Conservation (phyloP, 1,140 invertebrate species). For the Drosophila prosaltans region DNA sequence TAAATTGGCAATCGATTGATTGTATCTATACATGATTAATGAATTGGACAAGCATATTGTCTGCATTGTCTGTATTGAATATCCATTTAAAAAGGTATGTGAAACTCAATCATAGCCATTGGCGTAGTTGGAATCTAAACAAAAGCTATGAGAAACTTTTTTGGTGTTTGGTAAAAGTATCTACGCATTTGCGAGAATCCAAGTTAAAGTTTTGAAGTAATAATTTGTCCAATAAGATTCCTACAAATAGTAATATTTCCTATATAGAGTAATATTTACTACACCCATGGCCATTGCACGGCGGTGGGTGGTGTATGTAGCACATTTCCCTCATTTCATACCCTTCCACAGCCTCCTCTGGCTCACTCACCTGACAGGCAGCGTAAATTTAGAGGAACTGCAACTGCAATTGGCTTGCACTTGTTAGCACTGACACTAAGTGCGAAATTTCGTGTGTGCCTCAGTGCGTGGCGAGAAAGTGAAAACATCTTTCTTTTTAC, state of each 20-base stretch:
- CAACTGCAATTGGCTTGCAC: conserved; percentile 26
- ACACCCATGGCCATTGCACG: neutral
- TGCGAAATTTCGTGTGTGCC: conserved; percentile 66
- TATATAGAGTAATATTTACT: neutral
- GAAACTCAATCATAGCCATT: neutral
- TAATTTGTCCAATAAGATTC: no score
- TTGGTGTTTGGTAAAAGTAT: no score
- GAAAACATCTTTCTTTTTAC: conserved; percentile 65
- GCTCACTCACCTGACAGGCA: conserved; percentile 61
- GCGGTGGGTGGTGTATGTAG: neutral
- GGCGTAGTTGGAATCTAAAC: neutral
- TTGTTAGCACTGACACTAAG: conserved; percentile 42
- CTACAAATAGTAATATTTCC: no score
- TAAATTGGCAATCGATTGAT: conserved; percentile 56
- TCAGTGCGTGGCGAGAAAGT: conserved; percentile 75
- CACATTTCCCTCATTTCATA: neutral
- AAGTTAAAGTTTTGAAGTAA: no score
- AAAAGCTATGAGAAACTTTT: no score
- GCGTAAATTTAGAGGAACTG: conserved; percentile 38
- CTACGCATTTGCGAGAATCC: no score
- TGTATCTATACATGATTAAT: conserved; percentile 26
- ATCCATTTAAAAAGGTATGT: neutral
- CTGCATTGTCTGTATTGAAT: neutral
- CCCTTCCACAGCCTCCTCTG: neutral
- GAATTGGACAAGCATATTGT: neutral